These are phyloP conservation scores for Sturnira hondurensis DNA, from an alignment of 2,113 vertebrate species.

Conservation along the genomic window DNA sequence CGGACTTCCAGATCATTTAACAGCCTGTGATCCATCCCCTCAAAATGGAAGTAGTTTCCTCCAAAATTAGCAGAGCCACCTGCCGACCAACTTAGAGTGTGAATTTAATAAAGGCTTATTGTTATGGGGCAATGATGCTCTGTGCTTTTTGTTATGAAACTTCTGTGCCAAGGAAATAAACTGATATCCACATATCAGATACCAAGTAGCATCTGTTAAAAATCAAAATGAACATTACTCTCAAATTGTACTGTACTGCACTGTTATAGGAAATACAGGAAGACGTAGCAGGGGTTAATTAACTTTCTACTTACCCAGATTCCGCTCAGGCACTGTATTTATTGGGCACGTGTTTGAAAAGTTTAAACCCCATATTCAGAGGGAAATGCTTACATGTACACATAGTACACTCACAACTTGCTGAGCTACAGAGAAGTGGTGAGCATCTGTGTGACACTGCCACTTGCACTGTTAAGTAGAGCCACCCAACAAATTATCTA, in stretches of 20 bases:
- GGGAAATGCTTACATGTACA: not conserved
- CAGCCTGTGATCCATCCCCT: not conserved
- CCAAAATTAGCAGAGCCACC: not conserved
- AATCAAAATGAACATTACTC: not conserved
- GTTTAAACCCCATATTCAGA: not conserved
- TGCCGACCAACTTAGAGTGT: not conserved
- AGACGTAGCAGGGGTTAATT: not conserved
- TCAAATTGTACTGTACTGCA: not conserved
- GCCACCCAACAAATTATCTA: not conserved
- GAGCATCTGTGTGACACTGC: not conserved
- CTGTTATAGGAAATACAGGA: not conserved
- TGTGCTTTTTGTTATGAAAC: not conserved
- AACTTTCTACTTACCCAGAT: not conserved
- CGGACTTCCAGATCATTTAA: not conserved
- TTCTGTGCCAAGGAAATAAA: not conserved
- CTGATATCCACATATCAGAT: not conserved
- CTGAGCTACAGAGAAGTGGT: not conserved
- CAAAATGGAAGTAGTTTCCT: not conserved
- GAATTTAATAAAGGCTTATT: not conserved
- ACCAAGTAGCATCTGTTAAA: not conserved
- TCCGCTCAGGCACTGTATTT: not conserved
- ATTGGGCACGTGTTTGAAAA: not conserved
- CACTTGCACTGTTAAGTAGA: not conserved
- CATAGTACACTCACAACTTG: not conserved
- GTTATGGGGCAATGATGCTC: not conserved